Conservation (phyloP, 1,140 invertebrate species). For the Leptonema lineaticorne region DNA sequence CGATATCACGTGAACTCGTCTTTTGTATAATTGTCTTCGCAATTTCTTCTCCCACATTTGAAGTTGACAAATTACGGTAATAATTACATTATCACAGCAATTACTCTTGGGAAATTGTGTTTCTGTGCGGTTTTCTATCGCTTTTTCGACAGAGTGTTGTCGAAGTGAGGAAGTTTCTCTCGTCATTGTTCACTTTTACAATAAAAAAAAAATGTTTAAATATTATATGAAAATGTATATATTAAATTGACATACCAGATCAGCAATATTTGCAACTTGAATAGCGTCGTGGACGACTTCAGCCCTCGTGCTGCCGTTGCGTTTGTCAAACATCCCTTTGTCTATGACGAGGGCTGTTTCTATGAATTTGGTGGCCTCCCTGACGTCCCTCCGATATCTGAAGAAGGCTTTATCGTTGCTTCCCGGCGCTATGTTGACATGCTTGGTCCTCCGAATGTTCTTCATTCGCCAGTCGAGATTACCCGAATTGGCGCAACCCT, state of each 20-base stretch:
- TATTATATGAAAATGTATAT: too few relatives aligned
- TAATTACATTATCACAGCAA: too few relatives aligned
- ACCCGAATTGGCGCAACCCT: slow-evolving; percentile 82
- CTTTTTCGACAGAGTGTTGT: too few relatives aligned
- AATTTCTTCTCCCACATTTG: too few relatives aligned
- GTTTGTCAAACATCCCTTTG: slow-evolving; percentile 91
- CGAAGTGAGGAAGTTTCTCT: too few relatives aligned
- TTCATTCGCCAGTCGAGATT: slow-evolving; percentile 73
- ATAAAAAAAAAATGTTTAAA: not conserved
- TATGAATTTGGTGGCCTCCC: slow-evolving; percentile 88
- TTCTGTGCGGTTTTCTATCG: too few relatives aligned
- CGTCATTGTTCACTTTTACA: too few relatives aligned
- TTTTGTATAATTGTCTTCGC: too few relatives aligned
- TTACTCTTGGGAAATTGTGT: too few relatives aligned
- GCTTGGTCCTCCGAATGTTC: slow-evolving; percentile 64
- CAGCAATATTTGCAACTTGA: slow-evolving; percentile 95
- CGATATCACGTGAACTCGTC: too few relatives aligned
- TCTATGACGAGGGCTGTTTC: slow-evolving; percentile 90
- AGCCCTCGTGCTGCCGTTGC: slow-evolving; percentile 83
- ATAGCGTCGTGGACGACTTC: slow-evolving; percentile 93
- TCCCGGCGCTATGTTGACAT: slow-evolving; percentile 47
- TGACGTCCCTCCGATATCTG: slow-evolving; percentile 68
- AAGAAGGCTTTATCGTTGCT: slow-evolving; percentile 54
- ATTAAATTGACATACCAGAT: slow-evolving; percentile 89
- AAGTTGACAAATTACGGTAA: too few relatives aligned